Evolutionary conservation across 2,113 vertebrate species (phyloP).

Genomic region (Pseudorectes ferrugineus): DNA sequence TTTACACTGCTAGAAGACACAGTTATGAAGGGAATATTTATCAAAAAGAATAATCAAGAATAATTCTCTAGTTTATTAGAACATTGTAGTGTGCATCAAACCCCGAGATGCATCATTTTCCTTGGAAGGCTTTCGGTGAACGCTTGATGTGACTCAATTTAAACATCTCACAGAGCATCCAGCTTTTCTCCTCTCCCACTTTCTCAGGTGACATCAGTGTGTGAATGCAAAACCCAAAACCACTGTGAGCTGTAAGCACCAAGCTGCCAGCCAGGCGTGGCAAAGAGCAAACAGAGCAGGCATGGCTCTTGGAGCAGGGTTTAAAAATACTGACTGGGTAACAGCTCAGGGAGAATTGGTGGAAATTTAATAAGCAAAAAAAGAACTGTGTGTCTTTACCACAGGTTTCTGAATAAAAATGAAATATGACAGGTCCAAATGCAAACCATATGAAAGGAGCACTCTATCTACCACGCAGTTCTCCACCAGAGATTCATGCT

Average conservation of each 20-base stretch:
- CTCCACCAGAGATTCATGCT: conserved; percentile 58
- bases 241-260: not conserved
- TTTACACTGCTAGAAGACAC: not conserved
- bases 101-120: not conserved
- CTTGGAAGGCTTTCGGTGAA: not conserved
- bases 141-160: not conserved
- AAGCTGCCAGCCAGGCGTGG: not conserved
- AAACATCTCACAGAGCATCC: not conserved
- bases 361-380: conserved; percentile 36
- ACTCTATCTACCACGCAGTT: conserved; percentile 35
- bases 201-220: not conserved
- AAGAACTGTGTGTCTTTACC: conserved; percentile 13
- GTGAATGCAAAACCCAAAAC: not conserved
- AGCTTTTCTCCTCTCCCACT: not conserved
- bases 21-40: not conserved
- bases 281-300: not conserved
- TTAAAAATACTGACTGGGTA: not conserved
- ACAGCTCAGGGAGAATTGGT: not conserved
- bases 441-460: conserved; percentile 66
- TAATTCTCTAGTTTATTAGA: not conserved
- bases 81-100: not conserved
- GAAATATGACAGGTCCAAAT: conserved; percentile 66
- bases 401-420: conserved; percentile 58
- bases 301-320: not conserved
- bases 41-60: not conserved